Evolutionary conservation across 2,797 vertebrate genomes (phyloP).

Genomic region (Sphenodon punctatus): DNA sequence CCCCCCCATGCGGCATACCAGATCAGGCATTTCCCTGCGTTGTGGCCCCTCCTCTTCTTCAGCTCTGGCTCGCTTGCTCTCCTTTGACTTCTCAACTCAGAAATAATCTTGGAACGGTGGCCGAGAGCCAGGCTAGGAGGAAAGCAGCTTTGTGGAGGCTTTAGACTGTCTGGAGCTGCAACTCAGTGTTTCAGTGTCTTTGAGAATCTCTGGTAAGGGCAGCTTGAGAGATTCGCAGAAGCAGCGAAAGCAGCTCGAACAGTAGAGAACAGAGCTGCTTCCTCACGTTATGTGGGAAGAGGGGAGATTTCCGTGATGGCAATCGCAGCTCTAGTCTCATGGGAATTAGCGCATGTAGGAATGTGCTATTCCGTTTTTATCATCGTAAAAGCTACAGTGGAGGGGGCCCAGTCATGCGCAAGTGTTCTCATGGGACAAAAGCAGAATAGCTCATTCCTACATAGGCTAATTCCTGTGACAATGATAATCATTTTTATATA

Average conservation of each 20-base stretch:
- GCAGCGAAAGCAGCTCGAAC: neutral
- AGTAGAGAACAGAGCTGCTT: too few species aligned
- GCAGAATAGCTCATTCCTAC: too few species aligned
- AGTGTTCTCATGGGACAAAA: too few species aligned
- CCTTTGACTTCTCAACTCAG: neutral
- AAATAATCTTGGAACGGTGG: neutral
- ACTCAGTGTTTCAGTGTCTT: neutral
- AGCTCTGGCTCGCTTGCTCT: neutral
- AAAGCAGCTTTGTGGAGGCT: neutral
- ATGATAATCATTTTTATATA: too few species aligned
- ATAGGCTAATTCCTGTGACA: too few species aligned
- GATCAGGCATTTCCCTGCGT: neutral
- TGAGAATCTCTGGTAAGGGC: neutral
- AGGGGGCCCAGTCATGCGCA: too few species aligned
- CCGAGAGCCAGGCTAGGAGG: neutral
- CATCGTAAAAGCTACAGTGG: too few species aligned
- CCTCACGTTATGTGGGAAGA: too few species aligned
- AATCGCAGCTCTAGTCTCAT: too few species aligned
- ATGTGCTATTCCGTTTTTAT: too few species aligned
- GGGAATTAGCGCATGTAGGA: too few species aligned
- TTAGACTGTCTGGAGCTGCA: constrained; percentile 4
- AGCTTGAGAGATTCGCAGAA: neutral
- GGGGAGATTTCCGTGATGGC: too few species aligned
- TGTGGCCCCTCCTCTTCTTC: neutral
- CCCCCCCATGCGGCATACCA: neutral